These are phyloP conservation scores for Tipula unca DNA, from an alignment of 2,888 invertebrate species.

Conservation along the genomic window DNA sequence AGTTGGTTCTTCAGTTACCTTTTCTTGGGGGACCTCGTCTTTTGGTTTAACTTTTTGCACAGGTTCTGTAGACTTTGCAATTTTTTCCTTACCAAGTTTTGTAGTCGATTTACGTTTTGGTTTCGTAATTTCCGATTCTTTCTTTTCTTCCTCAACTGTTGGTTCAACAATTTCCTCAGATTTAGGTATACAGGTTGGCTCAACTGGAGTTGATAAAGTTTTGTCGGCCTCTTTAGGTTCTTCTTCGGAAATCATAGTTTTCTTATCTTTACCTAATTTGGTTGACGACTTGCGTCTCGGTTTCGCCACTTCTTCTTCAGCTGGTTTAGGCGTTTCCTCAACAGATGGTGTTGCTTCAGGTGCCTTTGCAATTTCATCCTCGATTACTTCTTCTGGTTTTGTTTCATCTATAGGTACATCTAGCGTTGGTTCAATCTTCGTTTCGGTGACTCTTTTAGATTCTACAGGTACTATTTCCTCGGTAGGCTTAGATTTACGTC, in stretches of 20 bases:
- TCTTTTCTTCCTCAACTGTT: conserved; percentile 26
- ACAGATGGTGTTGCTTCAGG: not conserved
- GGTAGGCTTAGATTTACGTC: conserved; percentile 24
- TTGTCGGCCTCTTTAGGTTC: conserved; percentile 25
- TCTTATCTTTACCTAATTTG: not conserved
- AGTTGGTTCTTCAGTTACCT: too few relatives aligned
- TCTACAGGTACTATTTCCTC: not conserved
- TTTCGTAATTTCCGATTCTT: conserved; percentile 23
- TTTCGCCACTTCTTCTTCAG: conserved; percentile 19
- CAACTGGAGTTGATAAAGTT: conserved; percentile 20
- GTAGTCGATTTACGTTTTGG: conserved; percentile 23
- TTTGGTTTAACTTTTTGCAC: not conserved
- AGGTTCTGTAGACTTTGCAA: not conserved
- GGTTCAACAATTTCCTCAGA: conserved; percentile 23
- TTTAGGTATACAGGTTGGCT: not conserved
- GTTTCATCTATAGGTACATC: not conserved
- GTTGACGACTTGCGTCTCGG: conserved; percentile 25
- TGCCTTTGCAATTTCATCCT: not conserved
- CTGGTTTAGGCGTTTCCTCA: not conserved
- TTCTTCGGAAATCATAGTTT: conserved; percentile 23
- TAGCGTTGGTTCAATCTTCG: not conserved
- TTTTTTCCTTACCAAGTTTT: not conserved
- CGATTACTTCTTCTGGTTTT: not conserved
- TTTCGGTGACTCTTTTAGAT: not conserved
- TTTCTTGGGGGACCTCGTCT: not conserved